phyloP scores from a whole-genome alignment of 2,888 invertebrate genomes.

The Xestia xanthographa region DNA sequence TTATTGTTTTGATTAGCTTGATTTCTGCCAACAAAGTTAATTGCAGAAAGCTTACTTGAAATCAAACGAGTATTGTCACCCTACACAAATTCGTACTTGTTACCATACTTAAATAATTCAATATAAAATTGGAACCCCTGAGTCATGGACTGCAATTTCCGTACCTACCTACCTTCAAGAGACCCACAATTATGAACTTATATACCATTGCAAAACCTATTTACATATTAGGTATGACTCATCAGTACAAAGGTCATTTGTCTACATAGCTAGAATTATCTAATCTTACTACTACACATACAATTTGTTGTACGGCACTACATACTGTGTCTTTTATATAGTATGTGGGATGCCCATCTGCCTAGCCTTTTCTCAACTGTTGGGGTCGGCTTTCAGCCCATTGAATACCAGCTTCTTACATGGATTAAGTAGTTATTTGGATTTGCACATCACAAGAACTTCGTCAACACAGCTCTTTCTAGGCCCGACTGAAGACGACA shows the following conservation, averaged over 20 bases:
- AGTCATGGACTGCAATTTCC: not conserved
- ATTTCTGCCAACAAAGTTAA: not conserved
- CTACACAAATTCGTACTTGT: not conserved
- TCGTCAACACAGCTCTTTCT: not conserved
- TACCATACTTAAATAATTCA: not conserved
- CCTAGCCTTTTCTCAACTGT: not conserved
- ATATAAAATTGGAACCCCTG: not conserved
- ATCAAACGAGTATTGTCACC: not conserved
- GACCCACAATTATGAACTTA: not conserved
- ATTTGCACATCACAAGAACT: not conserved
- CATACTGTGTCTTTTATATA: too few relatives aligned
- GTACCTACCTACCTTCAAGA: constrained; percentile 15
- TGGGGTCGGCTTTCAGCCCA: not conserved
- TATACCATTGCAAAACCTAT: not conserved
- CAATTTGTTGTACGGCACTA: not conserved
- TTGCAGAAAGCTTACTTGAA: not conserved
- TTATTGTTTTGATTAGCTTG: not conserved
- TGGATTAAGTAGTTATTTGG: not conserved
- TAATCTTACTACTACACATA: not conserved
- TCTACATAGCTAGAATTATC: constrained; percentile 18
- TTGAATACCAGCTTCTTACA: not conserved
- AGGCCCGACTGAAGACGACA: not conserved
- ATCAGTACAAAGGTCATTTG: constrained; percentile 13
- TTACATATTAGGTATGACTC: constrained; percentile 10
- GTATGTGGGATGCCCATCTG: not conserved